Evolutionary conservation across 2,888 invertebrate genomes (phyloP), one percentile per base, ranked within the genome.

Genomic region (Endomychus coccineus): DNA sequence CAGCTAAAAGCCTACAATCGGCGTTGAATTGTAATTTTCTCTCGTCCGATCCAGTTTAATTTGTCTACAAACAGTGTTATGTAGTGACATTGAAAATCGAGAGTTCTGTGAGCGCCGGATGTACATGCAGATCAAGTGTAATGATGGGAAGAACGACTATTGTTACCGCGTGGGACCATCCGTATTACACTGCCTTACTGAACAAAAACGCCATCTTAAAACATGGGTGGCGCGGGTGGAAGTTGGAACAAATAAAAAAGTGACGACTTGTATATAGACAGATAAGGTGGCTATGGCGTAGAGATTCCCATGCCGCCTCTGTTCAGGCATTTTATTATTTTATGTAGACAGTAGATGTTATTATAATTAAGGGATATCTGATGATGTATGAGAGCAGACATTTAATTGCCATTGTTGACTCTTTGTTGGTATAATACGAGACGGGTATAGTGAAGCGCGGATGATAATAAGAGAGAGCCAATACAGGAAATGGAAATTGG

Each of bases 81-180:
- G n/a, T n/a, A n/a, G n/a, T n/a, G n/a, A n/a, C n/a, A n/a, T n/a
- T n/a, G n/a, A n/a, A n/a, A n/a, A n/a, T n/a, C n/a, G n/a, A n/a
- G n/a, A n/a, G n/a, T n/a, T n/a, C n/a, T n/a, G n/a, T n/a, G n/a
- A n/a, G n/a, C n/a, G n/a, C n/a, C n/a, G n/a, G n/a, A n/a, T n/a
- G n/a, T 58, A 56, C 64, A 65, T 65, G 66, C 64, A 65, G 66
- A 64, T 66, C 64, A 61, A 58, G 62, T 61, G 64, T 66, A 66
- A 66, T 64, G 65, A 66, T 66, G 66, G 64, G 66, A 66, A 66
- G 58, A 59, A 46, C 45, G 43, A 42, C 59, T 48, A 64, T 64
- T 64, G 63, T 64, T 62, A 46, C 28, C 45, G 50, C 64, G 65
- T 64, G 64, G 60, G 63, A 64, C 62, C 61, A 55, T 56, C 51